These are phyloP conservation scores for Epicauta chinensis DNA, from an alignment of 1,140 invertebrate species.

Conservation along the genomic window DNA sequence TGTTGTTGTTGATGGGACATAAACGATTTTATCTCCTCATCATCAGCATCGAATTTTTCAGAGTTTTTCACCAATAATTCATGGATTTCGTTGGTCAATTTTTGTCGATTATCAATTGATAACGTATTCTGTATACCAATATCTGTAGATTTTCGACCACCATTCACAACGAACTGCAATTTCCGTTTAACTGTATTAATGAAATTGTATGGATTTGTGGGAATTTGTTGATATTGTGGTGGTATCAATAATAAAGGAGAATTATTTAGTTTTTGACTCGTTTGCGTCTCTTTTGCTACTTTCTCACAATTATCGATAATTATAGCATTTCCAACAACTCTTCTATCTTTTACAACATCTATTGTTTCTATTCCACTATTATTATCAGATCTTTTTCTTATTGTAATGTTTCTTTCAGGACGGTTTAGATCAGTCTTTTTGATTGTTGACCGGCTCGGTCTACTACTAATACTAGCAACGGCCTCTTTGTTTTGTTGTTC, in stretches of 20 bases:
- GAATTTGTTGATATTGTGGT: neutral
- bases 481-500: too few species aligned
- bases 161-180: conserved; percentile 28
- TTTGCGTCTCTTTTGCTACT: conserved; percentile 24
- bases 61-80: conserved; percentile 7
- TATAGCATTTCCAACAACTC: neutral
- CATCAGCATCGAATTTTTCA: too few species aligned
- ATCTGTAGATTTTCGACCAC: conserved; percentile 23
- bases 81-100: conserved; percentile 4
- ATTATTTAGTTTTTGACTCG: neutral
- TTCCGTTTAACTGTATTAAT: conserved; percentile 40
- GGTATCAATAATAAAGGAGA: too few species aligned
- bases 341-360: neutral
- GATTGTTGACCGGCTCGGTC: too few species aligned
- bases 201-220: conserved; percentile 38
- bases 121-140: conserved; percentile 30
- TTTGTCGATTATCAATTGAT: neutral
- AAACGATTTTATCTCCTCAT: conserved; percentile 27
- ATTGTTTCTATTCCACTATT: too few species aligned
- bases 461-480: too few species aligned
- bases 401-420: too few species aligned
- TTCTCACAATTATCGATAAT: conserved; percentile 7
- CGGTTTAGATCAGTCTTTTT: too few species aligned
- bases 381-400: too few species aligned
- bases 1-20: neutral